Evolutionary conservation across 2,888 invertebrate species (phyloP).

Genomic region (Papilio protenor): DNA sequence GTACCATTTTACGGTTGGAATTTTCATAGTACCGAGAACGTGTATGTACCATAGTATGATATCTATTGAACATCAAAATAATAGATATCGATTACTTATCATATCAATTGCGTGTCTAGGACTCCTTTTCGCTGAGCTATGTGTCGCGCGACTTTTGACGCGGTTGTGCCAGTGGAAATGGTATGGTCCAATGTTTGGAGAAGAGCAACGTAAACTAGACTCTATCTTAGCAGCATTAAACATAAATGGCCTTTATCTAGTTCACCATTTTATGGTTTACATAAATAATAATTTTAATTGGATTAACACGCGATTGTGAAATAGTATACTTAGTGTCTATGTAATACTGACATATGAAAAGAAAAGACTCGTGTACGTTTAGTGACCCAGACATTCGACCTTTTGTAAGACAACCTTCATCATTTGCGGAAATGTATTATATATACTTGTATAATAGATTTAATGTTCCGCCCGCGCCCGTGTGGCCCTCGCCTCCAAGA

Average conservation of each 20-base stretch:
- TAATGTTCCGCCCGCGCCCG: conserved; percentile 46
- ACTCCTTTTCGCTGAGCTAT: neutral
- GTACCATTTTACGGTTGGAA: conserved; percentile 36
- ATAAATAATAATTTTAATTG: neutral
- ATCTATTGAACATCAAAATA: neutral
- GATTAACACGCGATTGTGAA: too few relatives aligned
- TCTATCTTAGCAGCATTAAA: neutral
- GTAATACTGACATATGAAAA: neutral
- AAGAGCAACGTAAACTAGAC: neutral
- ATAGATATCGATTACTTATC: neutral
- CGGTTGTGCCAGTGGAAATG: neutral
- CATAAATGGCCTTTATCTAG: neutral
- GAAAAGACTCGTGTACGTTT: conserved; percentile 49
- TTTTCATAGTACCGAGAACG: conserved; percentile 18
- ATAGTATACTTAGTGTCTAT: neutral
- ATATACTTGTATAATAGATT: conserved; percentile 51
- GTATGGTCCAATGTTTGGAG: neutral
- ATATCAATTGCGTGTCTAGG: neutral
- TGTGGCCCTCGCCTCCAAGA: conserved; percentile 54
- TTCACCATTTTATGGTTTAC: neutral
- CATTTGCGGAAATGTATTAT: conserved; percentile 70
- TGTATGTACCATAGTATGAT: conserved; percentile 16
- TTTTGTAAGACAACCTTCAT: conserved; percentile 76
- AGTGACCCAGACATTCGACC: conserved; percentile 61
- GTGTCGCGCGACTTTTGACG: neutral